Evolutionary conservation across 2,113 vertebrate species (phyloP).

Genomic region (Gallinago paraguaiae): DNA sequence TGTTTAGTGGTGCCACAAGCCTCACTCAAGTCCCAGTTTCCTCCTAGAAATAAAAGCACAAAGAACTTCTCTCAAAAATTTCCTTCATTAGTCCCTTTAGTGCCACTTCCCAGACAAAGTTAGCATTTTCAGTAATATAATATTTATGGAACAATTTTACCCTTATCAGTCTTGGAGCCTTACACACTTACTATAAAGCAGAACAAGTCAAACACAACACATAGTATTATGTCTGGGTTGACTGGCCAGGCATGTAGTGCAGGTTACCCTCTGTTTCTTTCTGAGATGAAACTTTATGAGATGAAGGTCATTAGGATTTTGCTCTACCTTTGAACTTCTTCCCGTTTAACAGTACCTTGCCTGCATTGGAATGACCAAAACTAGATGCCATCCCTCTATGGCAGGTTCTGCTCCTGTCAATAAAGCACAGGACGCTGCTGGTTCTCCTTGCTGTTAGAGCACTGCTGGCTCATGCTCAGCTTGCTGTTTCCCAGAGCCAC

Average conservation of each 20-base stretch:
- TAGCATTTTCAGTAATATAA: neutral
- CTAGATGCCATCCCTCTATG: fast-evolving
- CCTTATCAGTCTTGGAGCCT: neutral
- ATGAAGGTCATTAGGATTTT: neutral
- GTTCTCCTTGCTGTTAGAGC: neutral
- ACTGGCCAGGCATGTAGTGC: neutral
- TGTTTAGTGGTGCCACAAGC: neutral
- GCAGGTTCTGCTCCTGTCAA: neutral
- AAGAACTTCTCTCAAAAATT: neutral
- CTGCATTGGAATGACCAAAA: neutral
- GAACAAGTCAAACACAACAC: neutral
- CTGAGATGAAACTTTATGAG: neutral
- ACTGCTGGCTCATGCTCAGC: neutral
- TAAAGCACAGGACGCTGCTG: neutral
- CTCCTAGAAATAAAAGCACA: neutral
- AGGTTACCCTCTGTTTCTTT: neutral
- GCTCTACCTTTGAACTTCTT: neutral
- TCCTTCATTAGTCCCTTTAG: neutral
- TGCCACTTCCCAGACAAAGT: neutral
- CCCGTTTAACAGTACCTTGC: neutral
- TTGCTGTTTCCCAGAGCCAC: neutral
- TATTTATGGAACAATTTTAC: neutral
- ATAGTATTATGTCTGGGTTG: neutral
- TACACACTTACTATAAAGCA: neutral
- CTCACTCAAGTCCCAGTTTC: neutral